Conservation (phyloP, 2,888 invertebrate species). For the Dichetophora obliterata region DNA sequence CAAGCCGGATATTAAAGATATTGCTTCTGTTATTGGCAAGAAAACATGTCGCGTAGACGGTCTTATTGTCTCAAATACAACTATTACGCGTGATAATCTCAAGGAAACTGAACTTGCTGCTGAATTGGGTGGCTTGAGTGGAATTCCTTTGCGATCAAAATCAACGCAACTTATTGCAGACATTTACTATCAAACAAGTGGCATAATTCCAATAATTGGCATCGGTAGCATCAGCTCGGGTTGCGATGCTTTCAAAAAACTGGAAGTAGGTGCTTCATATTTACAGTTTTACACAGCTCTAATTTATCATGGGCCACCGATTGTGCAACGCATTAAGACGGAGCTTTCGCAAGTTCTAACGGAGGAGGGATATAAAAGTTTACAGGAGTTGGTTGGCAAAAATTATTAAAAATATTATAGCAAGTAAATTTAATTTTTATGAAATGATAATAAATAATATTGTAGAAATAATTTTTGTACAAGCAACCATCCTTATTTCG, state of each 20-base stretch:
- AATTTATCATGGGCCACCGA: conserved; percentile 86
- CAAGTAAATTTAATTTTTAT: conserved; percentile 41
- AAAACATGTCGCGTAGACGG: conserved; percentile 85
- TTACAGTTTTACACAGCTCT: conserved; percentile 94
- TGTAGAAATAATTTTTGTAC: too few species aligned
- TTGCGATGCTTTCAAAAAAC: conserved; percentile 93
- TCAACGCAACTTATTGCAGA: conserved; percentile 89
- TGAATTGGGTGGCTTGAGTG: conserved; percentile 94
- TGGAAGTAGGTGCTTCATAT: conserved; percentile 92
- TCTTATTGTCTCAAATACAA: conserved; percentile 94
- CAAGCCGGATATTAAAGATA: conserved; percentile 81
- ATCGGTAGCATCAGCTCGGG: conserved; percentile 94
- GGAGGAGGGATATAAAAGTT: conserved; percentile 77
- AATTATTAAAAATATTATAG: conserved; percentile 59
- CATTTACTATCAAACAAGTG: conserved; percentile 87
- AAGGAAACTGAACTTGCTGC: conserved; percentile 71
- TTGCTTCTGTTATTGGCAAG: conserved; percentile 79
- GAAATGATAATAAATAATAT: too few species aligned
- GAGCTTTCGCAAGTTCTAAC: conserved; percentile 81
- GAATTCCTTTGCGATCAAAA: conserved; percentile 83
- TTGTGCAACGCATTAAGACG: conserved; percentile 83
- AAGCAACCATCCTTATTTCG: too few species aligned
- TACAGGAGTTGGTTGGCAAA: conserved; percentile 83
- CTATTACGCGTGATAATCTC: conserved; percentile 79
- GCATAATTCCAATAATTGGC: conserved; percentile 89